phyloP scores from a whole-genome alignment of 1,140 invertebrate genomes.

The Coptotermes formosanus region DNA sequence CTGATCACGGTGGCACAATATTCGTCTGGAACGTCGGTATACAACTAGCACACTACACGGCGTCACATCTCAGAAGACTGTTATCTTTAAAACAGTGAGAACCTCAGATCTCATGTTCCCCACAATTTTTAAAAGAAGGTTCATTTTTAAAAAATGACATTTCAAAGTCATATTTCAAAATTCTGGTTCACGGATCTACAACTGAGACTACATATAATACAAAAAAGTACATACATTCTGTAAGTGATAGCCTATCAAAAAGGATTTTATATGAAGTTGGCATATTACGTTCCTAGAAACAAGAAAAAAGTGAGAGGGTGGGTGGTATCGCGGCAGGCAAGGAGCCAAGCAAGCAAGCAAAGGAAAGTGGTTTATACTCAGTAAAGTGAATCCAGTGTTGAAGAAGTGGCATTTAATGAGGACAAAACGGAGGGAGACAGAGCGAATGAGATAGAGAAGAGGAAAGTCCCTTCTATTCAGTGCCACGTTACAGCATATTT shows the following conservation, averaged over 20 bases:
- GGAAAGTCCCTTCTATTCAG: background rate
- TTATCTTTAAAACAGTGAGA: too few species aligned
- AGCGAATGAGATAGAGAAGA: background rate
- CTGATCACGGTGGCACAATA: too few species aligned
- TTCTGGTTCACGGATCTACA: background rate
- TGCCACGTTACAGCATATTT: conserved; percentile 7
- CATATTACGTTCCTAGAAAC: background rate
- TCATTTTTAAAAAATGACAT: too few species aligned
- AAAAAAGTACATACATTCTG: background rate
- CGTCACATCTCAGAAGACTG: too few species aligned
- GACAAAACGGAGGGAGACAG: background rate
- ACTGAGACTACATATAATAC: background rate
- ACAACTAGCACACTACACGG: too few species aligned
- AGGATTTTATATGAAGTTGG: background rate
- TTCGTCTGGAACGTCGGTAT: too few species aligned
- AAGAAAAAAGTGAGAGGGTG: background rate
- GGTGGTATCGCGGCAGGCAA: background rate
- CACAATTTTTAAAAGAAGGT: too few species aligned
- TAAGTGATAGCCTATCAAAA: background rate
- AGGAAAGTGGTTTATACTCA: conserved; percentile 1
- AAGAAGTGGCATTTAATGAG: conserved; percentile 13
- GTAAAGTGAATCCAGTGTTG: conserved; percentile 1
- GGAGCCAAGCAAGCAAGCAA: background rate
- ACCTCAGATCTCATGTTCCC: too few species aligned
- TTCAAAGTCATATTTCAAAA: background rate